Percentiles rank a stretch among this genome's conserved stretches.
phyloP scores from a whole-genome alignment of 2,797 vertebrate genomes.

The Squalus acanthias region DNA sequence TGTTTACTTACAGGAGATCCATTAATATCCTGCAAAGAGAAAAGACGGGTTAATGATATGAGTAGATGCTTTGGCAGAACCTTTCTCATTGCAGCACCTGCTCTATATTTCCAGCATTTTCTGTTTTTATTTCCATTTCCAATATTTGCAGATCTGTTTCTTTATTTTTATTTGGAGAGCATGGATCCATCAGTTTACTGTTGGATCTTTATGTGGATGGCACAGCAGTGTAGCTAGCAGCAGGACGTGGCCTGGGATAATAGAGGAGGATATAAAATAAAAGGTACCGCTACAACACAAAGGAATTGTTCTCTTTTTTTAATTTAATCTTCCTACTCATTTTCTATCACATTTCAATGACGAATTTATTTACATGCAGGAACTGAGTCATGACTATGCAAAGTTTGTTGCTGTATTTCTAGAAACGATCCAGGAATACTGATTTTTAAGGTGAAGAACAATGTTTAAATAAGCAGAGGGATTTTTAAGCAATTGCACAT shows the following conservation, averaged over 20 bases:
- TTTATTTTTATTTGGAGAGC: neutral
- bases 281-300: neutral
- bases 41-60: neutral
- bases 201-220: neutral
- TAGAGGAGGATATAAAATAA: neutral
- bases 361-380: neutral
- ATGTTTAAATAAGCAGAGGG: neutral
- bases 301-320: neutral
- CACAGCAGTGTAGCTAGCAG: neutral
- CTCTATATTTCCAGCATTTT: neutral
- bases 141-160: neutral
- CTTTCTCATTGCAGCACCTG: neutral
- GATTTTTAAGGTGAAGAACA: neutral
- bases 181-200: neutral
- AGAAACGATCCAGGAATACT: neutral
- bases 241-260: neutral
- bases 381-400: neutral
- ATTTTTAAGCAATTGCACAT: neutral
- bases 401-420: neutral
- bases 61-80: neutral
- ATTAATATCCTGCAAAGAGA: neutral
- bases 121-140: constrained; percentile 5
- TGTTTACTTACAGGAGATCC: neutral
- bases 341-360: neutral
- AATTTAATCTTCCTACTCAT: neutral